Conservation (phyloP, 2,113 vertebrate species). For the Hydropotes inermis region DNA sequence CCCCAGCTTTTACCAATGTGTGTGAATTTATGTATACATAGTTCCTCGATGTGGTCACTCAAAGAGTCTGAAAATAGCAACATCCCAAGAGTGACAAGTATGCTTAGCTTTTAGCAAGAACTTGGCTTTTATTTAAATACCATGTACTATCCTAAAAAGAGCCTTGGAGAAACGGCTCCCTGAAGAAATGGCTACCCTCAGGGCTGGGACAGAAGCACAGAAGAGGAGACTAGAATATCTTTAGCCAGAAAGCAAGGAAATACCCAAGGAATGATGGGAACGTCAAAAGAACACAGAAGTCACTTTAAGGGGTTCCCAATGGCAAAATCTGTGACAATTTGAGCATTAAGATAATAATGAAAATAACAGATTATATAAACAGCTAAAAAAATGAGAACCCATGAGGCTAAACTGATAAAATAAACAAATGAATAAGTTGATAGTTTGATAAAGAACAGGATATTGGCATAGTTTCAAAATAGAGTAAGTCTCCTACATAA, state of each 20-base stretch:
- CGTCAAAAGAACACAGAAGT: neutral
- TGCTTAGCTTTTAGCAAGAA: neutral
- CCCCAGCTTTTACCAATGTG: neutral
- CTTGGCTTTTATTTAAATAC: neutral
- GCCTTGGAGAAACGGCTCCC: neutral
- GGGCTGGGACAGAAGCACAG: neutral
- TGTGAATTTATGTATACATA: neutral
- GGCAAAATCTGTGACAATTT: neutral
- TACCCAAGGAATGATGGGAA: neutral
- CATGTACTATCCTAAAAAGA: neutral
- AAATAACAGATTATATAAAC: neutral
- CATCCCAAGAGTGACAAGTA: neutral
- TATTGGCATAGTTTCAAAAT: neutral
- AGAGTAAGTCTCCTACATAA: neutral
- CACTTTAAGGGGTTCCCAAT: neutral
- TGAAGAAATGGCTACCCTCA: neutral
- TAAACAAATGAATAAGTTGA: neutral
- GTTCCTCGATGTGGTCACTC: neutral
- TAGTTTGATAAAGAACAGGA: neutral
- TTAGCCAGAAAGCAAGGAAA: neutral
- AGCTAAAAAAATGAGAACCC: neutral
- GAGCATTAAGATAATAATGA: neutral
- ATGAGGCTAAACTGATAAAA: neutral
- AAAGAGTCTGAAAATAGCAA: neutral
- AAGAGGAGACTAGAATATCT: neutral